Evolutionary conservation across 2,113 vertebrate species (phyloP).

Genomic region (Ochotona princeps): DNA sequence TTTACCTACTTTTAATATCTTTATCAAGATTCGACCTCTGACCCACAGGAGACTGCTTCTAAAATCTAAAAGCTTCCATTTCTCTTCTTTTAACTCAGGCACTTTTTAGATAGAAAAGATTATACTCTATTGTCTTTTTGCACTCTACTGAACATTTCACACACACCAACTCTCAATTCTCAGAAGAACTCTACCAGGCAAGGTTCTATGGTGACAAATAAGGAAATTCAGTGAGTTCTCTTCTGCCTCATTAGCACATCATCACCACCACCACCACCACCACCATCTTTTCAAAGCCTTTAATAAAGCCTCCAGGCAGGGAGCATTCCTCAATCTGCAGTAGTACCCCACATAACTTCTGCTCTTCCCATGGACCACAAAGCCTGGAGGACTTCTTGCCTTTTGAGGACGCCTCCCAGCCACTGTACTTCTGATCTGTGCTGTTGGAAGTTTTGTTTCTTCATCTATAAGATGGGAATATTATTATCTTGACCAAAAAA

Average conservation of each 20-base stretch:
- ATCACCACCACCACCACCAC: neutral
- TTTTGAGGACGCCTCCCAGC: neutral
- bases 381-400: neutral
- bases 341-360: neutral
- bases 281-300: neutral
- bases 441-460: conserved; percentile 22
- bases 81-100: neutral
- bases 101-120: neutral
- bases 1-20: neutral
- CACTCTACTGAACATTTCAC: neutral
- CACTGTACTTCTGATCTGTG: neutral
- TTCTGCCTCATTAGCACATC: neutral
- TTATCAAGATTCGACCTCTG: neutral
- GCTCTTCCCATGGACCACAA: neutral
- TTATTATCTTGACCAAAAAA: neutral
- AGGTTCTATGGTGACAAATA: neutral
- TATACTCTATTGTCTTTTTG: neutral
- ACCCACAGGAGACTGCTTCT: neutral
- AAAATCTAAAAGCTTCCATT: neutral
- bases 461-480: conserved; percentile 40
- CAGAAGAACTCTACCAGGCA: neutral
- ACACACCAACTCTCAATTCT: neutral
- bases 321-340: neutral
- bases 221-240: neutral
- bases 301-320: neutral